These are phyloP conservation scores for Steinernema feltiae DNA, from an alignment of 1,140 invertebrate species.

Conservation along the genomic window DNA sequence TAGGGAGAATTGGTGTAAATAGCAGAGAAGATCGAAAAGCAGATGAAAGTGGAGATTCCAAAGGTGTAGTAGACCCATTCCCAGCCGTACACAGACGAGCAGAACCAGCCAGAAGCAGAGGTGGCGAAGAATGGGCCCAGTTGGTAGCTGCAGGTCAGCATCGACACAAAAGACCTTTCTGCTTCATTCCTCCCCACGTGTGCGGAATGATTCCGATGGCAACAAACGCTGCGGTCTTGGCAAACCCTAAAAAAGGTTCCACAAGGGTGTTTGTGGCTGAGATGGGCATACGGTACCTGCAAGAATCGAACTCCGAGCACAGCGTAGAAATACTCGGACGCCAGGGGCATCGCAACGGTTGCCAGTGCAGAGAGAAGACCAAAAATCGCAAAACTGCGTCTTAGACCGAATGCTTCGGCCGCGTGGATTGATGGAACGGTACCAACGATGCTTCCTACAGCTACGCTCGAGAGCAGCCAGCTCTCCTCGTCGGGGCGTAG, in stretches of 20 bases:
- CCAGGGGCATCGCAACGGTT: not conserved
- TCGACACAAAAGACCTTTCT: not conserved
- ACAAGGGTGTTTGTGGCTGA: not conserved
- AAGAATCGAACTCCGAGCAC: not conserved
- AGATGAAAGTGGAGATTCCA: not conserved
- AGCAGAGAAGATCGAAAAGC: not conserved
- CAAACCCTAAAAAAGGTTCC: not conserved
- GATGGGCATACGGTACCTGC: too few species aligned
- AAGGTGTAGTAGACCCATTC: slow-evolving; percentile 9
- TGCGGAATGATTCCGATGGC: slow-evolving; percentile 8
- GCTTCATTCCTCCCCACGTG: not conserved
- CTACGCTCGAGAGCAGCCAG: not conserved
- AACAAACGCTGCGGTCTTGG: not conserved
- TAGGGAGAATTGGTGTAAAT: slow-evolving; percentile 2
- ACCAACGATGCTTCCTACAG: not conserved
- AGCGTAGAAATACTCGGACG: not conserved
- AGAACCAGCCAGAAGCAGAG: not conserved
- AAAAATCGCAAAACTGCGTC: not conserved
- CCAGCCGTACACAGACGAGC: not conserved
- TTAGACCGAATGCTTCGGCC: not conserved
- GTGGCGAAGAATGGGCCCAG: not conserved
- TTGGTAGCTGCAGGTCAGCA: slow-evolving; percentile 1
- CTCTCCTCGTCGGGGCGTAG: not conserved
- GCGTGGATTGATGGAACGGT: slow-evolving; percentile 1
- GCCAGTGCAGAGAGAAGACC: not conserved